These are phyloP conservation scores for Polydesmus complanatus DNA, from an alignment of 2,888 invertebrate species.

Conservation along the genomic window DNA sequence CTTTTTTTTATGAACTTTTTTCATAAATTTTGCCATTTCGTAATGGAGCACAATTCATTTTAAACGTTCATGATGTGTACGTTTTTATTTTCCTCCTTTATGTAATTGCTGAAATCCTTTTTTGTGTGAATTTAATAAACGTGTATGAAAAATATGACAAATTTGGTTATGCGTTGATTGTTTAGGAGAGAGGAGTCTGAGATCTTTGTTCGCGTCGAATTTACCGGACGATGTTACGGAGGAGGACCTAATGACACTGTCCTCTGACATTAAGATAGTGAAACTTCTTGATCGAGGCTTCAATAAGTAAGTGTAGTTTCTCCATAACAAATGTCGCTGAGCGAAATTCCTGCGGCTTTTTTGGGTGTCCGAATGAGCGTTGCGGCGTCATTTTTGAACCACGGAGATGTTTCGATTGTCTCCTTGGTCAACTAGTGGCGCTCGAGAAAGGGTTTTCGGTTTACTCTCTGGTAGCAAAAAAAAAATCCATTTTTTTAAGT, in stretches of 20 bases:
- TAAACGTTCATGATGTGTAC: constrained; percentile 1
- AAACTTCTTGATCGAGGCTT: constrained; percentile 2
- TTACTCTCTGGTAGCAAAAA: not conserved
- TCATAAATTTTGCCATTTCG: not conserved
- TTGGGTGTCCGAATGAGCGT: no score
- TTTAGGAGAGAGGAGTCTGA: constrained; percentile 13
- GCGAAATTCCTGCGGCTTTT: not conserved
- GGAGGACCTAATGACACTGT: constrained; percentile 9
- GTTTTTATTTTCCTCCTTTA: constrained; percentile 3
- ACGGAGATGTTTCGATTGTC: not conserved
- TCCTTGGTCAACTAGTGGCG: not conserved
- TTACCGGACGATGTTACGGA: constrained; percentile 9
- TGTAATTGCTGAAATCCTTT: constrained; percentile 9
- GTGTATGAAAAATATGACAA: constrained; percentile 1
- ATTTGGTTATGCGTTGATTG: constrained; percentile 7
- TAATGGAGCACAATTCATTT: not conserved
- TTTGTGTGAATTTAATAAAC: constrained; percentile 1
- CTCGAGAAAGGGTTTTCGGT: not conserved
- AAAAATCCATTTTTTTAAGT: no score
- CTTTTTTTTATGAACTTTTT: not conserved
- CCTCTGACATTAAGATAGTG: constrained; percentile 6
- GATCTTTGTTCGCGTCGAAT: constrained; percentile 8
- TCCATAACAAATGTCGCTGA: not conserved
- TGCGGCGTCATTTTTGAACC: not conserved
- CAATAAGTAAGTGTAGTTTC: constrained; percentile 2